These are phyloP conservation scores for Boulengeromyrus knoepffleri DNA, from an alignment of 2,113 vertebrate genomes.

Conservation along the genomic window DNA sequence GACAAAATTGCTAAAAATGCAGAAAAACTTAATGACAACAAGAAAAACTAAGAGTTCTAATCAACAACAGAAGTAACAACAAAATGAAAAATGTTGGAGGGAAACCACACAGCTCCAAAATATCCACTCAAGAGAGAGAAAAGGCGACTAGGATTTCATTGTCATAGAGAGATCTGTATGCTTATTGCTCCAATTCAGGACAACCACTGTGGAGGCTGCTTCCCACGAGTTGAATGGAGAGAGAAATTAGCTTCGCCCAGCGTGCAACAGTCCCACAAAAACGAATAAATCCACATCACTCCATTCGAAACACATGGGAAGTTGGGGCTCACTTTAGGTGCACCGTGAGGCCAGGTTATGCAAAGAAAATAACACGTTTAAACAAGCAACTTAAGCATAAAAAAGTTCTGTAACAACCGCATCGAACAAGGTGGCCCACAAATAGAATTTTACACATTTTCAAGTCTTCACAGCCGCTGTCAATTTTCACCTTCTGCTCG, in stretches of 20 bases:
- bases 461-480: neutral
- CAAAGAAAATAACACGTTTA: neutral
- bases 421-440: neutral
- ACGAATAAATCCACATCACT: neutral
- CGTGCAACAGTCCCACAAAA: neutral
- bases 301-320: neutral
- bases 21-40: too few species aligned
- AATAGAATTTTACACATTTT: neutral
- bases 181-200: neutral
- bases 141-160: neutral
- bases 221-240: too few species aligned
- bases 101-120: neutral
- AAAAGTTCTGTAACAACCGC: neutral
- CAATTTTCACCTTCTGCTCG: neutral
- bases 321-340: neutral
- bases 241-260: too few species aligned
- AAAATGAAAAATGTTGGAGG: neutral
- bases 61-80: neutral
- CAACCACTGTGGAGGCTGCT: neutral
- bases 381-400: neutral
- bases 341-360: neutral
- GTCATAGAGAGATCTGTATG: neutral
- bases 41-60: too few species aligned
- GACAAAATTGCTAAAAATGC: neutral
- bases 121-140: neutral